A percentile compares a stretch with the other conserved stretches of the same genome.
Conservation (phyloP, 2,797 vertebrate genomes). For the Antrozous pallidus region DNA sequence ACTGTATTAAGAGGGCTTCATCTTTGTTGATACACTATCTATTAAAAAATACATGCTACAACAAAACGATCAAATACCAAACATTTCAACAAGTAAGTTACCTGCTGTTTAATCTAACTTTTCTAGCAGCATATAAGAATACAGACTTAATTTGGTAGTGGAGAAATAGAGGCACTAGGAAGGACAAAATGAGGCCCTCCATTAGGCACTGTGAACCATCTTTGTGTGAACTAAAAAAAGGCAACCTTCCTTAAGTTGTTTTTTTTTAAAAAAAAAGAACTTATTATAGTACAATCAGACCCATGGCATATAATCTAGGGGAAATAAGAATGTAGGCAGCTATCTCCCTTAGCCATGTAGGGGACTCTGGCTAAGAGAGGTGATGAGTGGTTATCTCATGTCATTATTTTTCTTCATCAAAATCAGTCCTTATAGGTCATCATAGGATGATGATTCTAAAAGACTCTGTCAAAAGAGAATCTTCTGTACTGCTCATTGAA, state of each 20-base stretch:
- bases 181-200: background rate
- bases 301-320: background rate
- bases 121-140: background rate
- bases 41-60: background rate
- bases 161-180: background rate
- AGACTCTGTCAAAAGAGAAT: slow-evolving; percentile 29
- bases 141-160: background rate
- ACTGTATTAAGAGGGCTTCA: background rate
- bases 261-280: background rate
- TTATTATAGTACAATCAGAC: background rate
- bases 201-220: background rate
- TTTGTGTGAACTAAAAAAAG: background rate
- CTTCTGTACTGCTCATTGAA: background rate
- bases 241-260: background rate
- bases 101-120: background rate
- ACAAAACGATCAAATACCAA: background rate
- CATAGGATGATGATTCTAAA: slow-evolving; percentile 59
- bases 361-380: background rate
- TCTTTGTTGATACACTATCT: background rate
- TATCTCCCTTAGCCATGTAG: background rate
- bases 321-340: slow-evolving; percentile 1
- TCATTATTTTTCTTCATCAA: slow-evolving; percentile 31
- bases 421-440: slow-evolving; percentile 24
- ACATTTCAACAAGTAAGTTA: slow-evolving; percentile 4
- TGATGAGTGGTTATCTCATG: background rate